A percentile compares a stretch with the other conserved stretches of the same genome.
These are phyloP conservation scores for Sebastes vulpes DNA, from an alignment of 2,797 vertebrate species.

Conservation along the genomic window DNA sequence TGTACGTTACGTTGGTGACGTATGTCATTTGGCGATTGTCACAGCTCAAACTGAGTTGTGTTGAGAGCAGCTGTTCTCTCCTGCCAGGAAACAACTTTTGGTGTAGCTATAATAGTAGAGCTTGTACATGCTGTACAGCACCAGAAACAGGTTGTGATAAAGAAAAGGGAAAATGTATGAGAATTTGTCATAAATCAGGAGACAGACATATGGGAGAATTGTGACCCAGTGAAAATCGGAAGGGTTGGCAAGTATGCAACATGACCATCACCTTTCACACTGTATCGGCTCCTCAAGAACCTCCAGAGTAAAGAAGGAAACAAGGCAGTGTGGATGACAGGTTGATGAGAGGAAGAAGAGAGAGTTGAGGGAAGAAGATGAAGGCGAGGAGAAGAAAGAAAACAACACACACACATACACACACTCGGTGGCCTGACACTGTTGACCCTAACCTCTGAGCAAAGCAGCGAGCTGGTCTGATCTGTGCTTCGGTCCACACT, in stretches of 20 bases:
- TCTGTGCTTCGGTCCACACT: neutral
- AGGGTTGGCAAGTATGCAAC: too few species aligned
- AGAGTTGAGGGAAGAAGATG: neutral
- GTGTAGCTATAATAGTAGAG: rapidly evolving
- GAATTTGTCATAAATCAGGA: too few species aligned
- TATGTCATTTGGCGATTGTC: too few species aligned
- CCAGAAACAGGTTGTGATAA: too few species aligned
- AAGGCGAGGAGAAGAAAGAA: neutral
- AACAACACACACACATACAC: neutral
- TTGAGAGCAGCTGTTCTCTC: too few species aligned
- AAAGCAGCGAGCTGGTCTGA: constrained; percentile 21
- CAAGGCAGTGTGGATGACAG: neutral
- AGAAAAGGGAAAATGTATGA: too few species aligned
- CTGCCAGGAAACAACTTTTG: rapidly evolving
- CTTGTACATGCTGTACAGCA: too few species aligned
- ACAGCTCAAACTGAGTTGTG: too few species aligned
- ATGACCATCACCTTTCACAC: neutral
- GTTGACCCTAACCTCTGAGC: constrained; percentile 27
- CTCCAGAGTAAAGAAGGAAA: neutral
- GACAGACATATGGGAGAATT: too few species aligned
- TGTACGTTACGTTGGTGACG: too few species aligned
- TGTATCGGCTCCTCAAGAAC: too few species aligned
- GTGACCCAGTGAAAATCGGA: too few species aligned
- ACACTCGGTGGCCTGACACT: neutral
- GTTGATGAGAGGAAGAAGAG: neutral